Conservation (phyloP, 2,113 vertebrate genomes). For the Centropus unirufus region DNA sequence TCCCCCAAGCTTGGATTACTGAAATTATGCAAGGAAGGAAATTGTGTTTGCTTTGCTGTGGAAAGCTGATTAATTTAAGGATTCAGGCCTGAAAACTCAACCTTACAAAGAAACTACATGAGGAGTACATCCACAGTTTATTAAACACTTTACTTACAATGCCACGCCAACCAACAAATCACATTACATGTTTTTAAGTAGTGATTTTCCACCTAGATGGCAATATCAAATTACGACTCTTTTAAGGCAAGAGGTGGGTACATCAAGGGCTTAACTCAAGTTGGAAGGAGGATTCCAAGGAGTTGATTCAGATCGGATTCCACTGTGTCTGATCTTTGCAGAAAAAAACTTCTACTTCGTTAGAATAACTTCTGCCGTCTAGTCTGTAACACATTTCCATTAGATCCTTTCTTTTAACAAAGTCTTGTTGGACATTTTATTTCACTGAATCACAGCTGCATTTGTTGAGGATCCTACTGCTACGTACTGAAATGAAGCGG, state of each 20-base stretch:
- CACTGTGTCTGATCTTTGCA: not conserved
- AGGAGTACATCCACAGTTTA: not conserved
- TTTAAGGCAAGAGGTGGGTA: not conserved
- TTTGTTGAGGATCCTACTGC: not conserved
- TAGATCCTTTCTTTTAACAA: not conserved
- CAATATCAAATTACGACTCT: not conserved
- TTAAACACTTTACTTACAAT: constrained; percentile 29
- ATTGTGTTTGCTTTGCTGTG: constrained; percentile 25
- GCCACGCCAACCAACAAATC: not conserved
- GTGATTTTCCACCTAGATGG: not conserved
- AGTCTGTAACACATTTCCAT: not conserved
- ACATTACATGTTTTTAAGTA: constrained; percentile 18
- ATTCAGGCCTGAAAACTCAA: constrained; percentile 30
- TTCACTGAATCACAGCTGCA: not conserved
- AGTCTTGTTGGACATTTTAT: not conserved
- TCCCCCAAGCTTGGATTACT: not conserved
- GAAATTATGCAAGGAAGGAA: constrained; percentile 21
- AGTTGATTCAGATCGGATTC: not conserved
- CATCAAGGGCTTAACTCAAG: not conserved
- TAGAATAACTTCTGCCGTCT: not conserved
- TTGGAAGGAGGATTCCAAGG: not conserved
- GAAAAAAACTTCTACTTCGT: not conserved
- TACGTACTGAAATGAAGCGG: too few relatives aligned
- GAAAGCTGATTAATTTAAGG: constrained; percentile 59
- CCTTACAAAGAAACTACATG: not conserved